phyloP scores from a whole-genome alignment of 2,888 invertebrate genomes.

The Campoplex nolae region DNA sequence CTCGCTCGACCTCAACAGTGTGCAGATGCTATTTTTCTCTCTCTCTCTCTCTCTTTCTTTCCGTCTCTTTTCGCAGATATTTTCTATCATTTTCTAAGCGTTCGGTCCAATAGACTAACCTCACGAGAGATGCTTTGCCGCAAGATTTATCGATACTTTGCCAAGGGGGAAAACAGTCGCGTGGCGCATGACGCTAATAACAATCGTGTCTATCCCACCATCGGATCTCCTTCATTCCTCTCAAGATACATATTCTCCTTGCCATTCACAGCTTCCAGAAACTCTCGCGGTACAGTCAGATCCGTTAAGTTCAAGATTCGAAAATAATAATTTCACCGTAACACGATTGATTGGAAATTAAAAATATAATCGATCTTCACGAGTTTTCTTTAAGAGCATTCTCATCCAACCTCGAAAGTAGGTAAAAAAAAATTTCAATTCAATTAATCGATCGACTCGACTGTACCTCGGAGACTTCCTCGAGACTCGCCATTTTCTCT shows the following conservation, averaged over 20 bases:
- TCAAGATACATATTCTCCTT: not conserved
- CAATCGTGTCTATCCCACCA: conserved; percentile 56
- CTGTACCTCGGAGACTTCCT: conserved; percentile 8
- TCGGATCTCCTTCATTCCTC: conserved; percentile 51
- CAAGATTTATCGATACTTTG: conserved; percentile 55
- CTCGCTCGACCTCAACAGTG: not conserved
- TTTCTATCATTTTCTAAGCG: conserved; percentile 5
- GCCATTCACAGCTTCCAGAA: conserved; percentile 12
- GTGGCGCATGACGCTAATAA: conserved; percentile 65
- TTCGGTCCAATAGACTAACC: conserved; percentile 29
- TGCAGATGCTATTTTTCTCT: not conserved
- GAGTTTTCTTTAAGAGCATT: not conserved
- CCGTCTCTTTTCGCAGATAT: not conserved
- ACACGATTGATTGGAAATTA: not conserved
- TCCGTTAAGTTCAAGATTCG: not conserved
- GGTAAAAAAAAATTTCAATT: not conserved
- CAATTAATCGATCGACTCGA: not conserved
- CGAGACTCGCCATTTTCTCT: conserved; percentile 5
- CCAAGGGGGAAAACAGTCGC: conserved; percentile 54
- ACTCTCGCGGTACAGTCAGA: not conserved
- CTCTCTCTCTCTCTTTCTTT: not conserved
- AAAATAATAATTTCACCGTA: not conserved
- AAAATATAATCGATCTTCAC: not conserved
- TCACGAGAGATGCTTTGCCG: conserved; percentile 4
- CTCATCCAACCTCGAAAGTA: not conserved